Evolutionary conservation across 2,113 vertebrate genomes (phyloP), one percentile per base, ranked within the genome.

Genomic region (Acinonyx jubatus): DNA sequence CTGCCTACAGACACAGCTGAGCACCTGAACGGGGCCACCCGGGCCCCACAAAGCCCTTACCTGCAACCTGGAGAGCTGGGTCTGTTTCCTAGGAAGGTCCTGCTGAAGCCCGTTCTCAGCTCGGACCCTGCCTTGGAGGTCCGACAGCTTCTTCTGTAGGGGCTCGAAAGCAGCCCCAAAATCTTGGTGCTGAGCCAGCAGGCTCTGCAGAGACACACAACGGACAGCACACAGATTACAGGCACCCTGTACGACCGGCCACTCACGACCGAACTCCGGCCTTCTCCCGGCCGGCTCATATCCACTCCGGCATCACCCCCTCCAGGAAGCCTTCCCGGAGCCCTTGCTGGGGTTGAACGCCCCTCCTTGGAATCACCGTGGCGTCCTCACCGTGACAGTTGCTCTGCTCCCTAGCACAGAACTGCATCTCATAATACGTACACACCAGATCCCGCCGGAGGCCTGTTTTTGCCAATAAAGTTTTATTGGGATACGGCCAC

Each of bases 61-160:
- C 99, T 99, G 99, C n/a, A 99, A 97, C 96, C 99, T 99, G 69
- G 99, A 99, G 3, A 99, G 98, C 76, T 99, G 99, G 87, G 99
- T 99, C 97, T 99, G 99, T 95, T 99, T 99, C 48, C 99, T 98
- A 38, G 99, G 98, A 76, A 99, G 99, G 94, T 99, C 99, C 19
- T 98, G 98, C 94, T 97, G 99, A 1, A 98, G 98, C 7, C 97
- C 97, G 14, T 99, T 98, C 66, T 99, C 98, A 1, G 98, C 91
- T 15, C 95, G 95, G 88, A 99, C 91, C 66, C 98, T 98, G 61
- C 97, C 98, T 94, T 97, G 98, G 82, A 99, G 98, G 33, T 95
- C 95, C 21, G 69, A 69, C 83, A 99, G 97, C 96, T 98, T 99
- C 84, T 98, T 98, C 80, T 98, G 97, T 63, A 99, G 97, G 57